Evolutionary conservation across 2,888 invertebrate species (phyloP).

Genomic region (Lydus trimaculatus): DNA sequence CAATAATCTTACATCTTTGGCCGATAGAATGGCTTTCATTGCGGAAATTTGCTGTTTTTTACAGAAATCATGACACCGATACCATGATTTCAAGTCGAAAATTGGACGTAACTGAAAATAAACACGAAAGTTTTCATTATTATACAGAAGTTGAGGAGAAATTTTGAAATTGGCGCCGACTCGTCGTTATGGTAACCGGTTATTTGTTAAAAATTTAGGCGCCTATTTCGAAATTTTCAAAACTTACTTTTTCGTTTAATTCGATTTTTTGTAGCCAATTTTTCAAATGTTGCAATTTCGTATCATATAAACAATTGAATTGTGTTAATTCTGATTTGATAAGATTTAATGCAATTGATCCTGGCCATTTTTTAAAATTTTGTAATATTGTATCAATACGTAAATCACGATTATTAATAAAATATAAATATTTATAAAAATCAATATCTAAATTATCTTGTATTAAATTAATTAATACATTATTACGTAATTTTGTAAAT

Average conservation of each 20-base stretch:
- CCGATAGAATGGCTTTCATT: conserved; percentile 44
- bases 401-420: conserved; percentile 63
- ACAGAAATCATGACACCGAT: conserved; percentile 65
- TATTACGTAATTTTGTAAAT: conserved; percentile 66
- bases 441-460: conserved; percentile 62
- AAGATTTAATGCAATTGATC: conserved; percentile 64
- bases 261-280: conserved; percentile 69
- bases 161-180: too few relatives aligned
- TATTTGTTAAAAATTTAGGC: conserved; percentile 8
- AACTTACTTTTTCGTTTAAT: conserved; percentile 68
- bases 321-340: conserved; percentile 63
- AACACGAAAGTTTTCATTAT: too few relatives aligned
- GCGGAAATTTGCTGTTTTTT: conserved; percentile 61
- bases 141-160: too few relatives aligned
- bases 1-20: conserved; percentile 48
- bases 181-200: too few relatives aligned
- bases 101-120: conserved; percentile 64
- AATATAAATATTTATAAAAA: conserved; percentile 64
- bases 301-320: conserved; percentile 51
- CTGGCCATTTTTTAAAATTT: conserved; percentile 66
- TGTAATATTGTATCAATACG: conserved; percentile 64
- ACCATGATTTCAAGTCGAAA: conserved; percentile 68
- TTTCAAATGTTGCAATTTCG: conserved; percentile 58
- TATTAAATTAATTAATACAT: conserved; percentile 67
- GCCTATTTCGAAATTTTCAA: conserved; percentile 8